A percentile compares a stretch with the other conserved stretches of the same genome.
These are phyloP conservation scores for Pimephales promelas DNA, from an alignment of 2,113 vertebrate species.

Conservation along the genomic window DNA sequence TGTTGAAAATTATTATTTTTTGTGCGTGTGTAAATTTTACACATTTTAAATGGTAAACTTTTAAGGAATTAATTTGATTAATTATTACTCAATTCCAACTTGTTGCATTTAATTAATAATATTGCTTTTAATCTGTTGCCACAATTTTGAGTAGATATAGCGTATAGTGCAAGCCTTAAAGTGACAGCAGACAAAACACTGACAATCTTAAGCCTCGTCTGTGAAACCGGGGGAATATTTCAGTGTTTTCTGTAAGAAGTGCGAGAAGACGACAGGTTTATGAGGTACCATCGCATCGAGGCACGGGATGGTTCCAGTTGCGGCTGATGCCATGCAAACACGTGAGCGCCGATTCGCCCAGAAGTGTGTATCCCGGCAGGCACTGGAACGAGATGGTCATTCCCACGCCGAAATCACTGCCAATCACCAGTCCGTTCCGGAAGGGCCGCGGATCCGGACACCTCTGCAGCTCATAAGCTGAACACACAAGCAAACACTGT, in stretches of 20 bases:
- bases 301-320: conserved; percentile 95
- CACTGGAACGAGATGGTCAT: conserved; percentile 96
- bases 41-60: no score
- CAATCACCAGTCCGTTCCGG: conserved; percentile 92
- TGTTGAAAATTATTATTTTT: no score
- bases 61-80: no score
- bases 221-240: no score
- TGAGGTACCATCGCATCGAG: conserved; percentile 91
- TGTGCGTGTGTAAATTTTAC: no score
- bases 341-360: conserved; percentile 91
- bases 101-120: no score
- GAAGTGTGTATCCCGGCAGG: conserved; percentile 88
- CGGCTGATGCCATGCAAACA: conserved; percentile 95
- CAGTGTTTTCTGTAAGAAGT: neutral
- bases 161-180: no score
- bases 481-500: neutral
- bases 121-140: no score
- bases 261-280: neutral
- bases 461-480: conserved; percentile 94
- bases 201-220: no score
- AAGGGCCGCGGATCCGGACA: conserved; percentile 95
- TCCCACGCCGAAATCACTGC: conserved; percentile 91
- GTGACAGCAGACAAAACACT: no score
- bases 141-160: no score
- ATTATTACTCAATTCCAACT: no score